Evolutionary conservation across 1,140 invertebrate genomes (phyloP).

Genomic region (Eriocheir sinensis): DNA sequence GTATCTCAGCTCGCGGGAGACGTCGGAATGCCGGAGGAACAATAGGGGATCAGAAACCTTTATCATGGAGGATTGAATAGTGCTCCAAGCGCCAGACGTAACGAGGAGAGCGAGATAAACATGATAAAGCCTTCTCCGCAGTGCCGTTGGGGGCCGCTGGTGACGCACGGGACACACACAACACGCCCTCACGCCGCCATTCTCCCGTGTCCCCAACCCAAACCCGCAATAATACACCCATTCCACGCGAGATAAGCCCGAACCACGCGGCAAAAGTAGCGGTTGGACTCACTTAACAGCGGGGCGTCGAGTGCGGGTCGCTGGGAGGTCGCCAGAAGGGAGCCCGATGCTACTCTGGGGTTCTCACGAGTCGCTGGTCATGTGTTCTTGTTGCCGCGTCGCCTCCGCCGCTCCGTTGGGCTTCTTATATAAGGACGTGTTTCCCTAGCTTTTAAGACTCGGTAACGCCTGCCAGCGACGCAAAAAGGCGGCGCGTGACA

Average conservation of each 20-base stretch:
- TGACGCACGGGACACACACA: not conserved
- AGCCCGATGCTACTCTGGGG: not conserved
- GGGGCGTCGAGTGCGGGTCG: not conserved
- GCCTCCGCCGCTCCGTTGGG: not conserved
- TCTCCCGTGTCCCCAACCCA: not conserved
- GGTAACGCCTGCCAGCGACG: not conserved
- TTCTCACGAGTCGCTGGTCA: too few relatives aligned
- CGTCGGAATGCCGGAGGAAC: too few relatives aligned
- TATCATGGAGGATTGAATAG: too few relatives aligned
- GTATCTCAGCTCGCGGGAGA: too few relatives aligned
- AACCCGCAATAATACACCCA: not conserved
- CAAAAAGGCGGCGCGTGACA: not conserved
- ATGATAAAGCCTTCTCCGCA: too few relatives aligned
- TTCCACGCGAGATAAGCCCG: not conserved
- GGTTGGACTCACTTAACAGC: not conserved
- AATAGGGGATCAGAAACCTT: too few relatives aligned
- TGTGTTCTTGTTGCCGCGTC: not conserved
- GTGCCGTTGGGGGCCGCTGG: not conserved
- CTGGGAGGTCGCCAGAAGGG: not conserved
- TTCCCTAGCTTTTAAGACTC: not conserved
- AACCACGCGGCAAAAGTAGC: not conserved
- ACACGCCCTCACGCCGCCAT: not conserved
- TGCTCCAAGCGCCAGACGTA: too few relatives aligned
- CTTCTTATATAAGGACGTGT: not conserved
- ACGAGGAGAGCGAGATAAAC: too few relatives aligned